Evolutionary conservation across 1,140 invertebrate genomes (phyloP).

Genomic region (Drosophila watanabei): DNA sequence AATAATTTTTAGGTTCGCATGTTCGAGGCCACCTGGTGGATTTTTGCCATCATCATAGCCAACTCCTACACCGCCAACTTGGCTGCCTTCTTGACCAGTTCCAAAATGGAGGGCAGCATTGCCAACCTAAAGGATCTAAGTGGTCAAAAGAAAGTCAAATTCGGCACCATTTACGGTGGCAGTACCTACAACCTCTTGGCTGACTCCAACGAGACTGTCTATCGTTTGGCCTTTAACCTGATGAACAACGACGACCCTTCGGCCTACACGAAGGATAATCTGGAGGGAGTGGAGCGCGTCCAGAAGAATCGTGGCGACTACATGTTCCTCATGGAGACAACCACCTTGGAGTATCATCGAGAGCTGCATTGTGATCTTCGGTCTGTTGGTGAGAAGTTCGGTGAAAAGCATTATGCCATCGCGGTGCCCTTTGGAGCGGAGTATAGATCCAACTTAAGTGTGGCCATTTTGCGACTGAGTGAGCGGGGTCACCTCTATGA

Average conservation of each 20-base stretch:
- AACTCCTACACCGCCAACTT: slow-evolving; percentile 98
- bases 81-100: slow-evolving; percentile 96
- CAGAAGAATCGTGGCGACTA: slow-evolving; percentile 91
- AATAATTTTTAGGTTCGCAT: slow-evolving; percentile 87
- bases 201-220: slow-evolving; percentile 91
- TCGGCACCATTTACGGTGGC: slow-evolving; percentile 92
- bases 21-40: slow-evolving; percentile 96
- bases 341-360: slow-evolving; percentile 94
- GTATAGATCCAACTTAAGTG: slow-evolving; percentile 89
- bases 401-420: slow-evolving; percentile 92
- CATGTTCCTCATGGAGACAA: slow-evolving; percentile 98
- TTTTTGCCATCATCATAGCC: slow-evolving; percentile 97
- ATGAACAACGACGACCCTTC: slow-evolving; percentile 91
- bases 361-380: slow-evolving; percentile 96
- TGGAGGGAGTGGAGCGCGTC: slow-evolving; percentile 94
- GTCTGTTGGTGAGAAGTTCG: slow-evolving; percentile 95
- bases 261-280: slow-evolving; percentile 91
- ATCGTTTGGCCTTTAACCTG: slow-evolving; percentile 89
- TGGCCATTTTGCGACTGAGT: slow-evolving; percentile 91
- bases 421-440: slow-evolving; percentile 91
- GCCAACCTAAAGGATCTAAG: slow-evolving; percentile 94
- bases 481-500: slow-evolving; percentile 90
- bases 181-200: slow-evolving; percentile 92
- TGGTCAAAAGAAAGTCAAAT: slow-evolving; percentile 94
- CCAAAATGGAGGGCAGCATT: slow-evolving; percentile 94